Evolutionary conservation across 1,140 invertebrate genomes (phyloP).

Genomic region (Eriosoma lanigerum): DNA sequence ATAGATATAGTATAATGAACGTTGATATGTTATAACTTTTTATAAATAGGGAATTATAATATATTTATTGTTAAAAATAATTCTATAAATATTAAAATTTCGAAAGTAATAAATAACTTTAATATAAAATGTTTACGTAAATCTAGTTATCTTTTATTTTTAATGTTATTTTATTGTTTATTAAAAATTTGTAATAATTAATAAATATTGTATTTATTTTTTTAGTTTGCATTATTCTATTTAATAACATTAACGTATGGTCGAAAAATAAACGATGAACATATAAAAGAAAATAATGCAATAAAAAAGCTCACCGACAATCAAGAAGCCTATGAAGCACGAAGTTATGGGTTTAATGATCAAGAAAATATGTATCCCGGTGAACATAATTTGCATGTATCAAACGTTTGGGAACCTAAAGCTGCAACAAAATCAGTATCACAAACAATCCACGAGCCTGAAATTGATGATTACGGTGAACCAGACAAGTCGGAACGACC

Average conservation of each 20-base stretch:
- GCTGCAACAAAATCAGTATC: not conserved
- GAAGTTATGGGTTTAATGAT: conserved; percentile 14
- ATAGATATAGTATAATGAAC: too few species aligned
- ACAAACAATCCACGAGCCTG: not conserved
- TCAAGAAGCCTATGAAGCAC: not conserved
- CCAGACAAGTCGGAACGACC: not conserved
- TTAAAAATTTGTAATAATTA: too few species aligned
- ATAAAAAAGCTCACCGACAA: not conserved
- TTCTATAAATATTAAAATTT: too few species aligned
- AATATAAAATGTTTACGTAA: too few species aligned
- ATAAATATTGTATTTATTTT: conserved; percentile 14
- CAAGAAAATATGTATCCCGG: not conserved
- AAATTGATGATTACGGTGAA: not conserved
- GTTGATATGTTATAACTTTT: too few species aligned
- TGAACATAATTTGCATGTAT: not conserved
- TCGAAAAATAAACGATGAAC: conserved; percentile 14
- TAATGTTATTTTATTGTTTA: too few species aligned
- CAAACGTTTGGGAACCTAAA: not conserved
- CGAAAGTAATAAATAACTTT: too few species aligned
- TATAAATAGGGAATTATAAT: too few species aligned
- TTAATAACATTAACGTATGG: not conserved
- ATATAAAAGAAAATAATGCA: not conserved
- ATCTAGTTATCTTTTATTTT: too few species aligned
- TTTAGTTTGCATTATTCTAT: conserved; percentile 29
- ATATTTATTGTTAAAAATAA: too few species aligned